Conservation (phyloP, 2,888 invertebrate species). For the Anthoptus insignis region DNA sequence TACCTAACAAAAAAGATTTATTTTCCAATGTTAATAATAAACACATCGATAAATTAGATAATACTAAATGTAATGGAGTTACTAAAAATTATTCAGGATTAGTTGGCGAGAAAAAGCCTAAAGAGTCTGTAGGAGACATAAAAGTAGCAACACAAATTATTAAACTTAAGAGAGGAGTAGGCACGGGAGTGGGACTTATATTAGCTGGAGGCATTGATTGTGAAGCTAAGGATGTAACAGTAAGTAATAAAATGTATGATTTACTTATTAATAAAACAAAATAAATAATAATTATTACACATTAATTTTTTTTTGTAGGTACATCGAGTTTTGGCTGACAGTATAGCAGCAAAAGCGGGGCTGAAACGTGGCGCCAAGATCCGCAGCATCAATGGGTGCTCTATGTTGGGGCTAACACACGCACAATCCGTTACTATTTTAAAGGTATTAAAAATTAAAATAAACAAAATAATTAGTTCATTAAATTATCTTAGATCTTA, state of each 20-base stretch:
- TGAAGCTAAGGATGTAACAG: constrained; percentile 97
- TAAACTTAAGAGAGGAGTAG: constrained; percentile 72
- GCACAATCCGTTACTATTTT: constrained; percentile 95
- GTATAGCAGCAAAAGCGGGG: constrained; percentile 95
- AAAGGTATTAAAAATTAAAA: constrained; percentile 86
- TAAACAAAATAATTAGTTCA: no score
- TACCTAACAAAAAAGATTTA: constrained; percentile 17
- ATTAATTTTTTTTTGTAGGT: constrained; percentile 84
- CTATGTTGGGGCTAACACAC: constrained; percentile 94
- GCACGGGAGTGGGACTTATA: constrained; percentile 94
- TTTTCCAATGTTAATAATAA: constrained; percentile 30
- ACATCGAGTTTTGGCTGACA: constrained; percentile 95
- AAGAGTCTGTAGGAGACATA: constrained; percentile 54
- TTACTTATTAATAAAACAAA: not conserved
- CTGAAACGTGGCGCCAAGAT: constrained; percentile 96
- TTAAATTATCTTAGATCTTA: no score
- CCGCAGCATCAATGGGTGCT: constrained; percentile 95
- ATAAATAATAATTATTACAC: not conserved
- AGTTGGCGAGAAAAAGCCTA: constrained; percentile 52
- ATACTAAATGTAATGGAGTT: not conserved
- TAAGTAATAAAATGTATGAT: constrained; percentile 69
- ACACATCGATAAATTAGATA: constrained; percentile 7
- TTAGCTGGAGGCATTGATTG: constrained; percentile 96
- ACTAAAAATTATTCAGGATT: not conserved
- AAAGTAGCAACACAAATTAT: constrained; percentile 66